Evolutionary conservation across 2,888 invertebrate genomes (phyloP).

Genomic region (Nephrotoma guestfalica): DNA sequence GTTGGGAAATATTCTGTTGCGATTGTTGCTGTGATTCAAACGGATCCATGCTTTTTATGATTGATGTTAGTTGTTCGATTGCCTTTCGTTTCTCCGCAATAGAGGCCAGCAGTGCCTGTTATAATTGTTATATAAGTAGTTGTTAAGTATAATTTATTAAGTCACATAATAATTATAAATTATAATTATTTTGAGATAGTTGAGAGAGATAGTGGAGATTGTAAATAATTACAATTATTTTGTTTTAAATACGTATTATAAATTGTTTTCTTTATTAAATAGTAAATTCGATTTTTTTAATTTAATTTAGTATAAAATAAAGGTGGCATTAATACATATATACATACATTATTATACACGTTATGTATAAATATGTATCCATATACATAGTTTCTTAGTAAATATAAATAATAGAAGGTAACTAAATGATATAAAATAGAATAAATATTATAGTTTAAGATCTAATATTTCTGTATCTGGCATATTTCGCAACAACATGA

Average conservation of each 20-base stretch:
- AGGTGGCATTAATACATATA: not conserved
- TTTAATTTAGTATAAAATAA: not conserved
- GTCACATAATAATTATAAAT: slow-evolving; percentile 2
- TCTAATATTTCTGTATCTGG: slow-evolving; percentile 61
- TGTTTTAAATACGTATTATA: slow-evolving; percentile 6
- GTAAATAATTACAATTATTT: slow-evolving; percentile 2
- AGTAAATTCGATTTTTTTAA: not conserved
- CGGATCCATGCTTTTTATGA: slow-evolving; percentile 63
- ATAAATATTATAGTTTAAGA: not conserved
- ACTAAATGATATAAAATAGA: not conserved
- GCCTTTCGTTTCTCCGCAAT: slow-evolving; percentile 52
- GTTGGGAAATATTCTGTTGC: slow-evolving; percentile 23
- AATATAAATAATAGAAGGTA: not conserved
- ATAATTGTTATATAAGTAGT: slow-evolving; percentile 5
- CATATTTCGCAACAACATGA: slow-evolving; percentile 72
- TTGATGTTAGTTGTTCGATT: slow-evolving; percentile 54
- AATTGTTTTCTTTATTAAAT: slow-evolving; percentile 3
- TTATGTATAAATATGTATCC: not conserved
- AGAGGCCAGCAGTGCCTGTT: slow-evolving; percentile 49
- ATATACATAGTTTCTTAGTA: not conserved
- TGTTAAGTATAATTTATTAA: slow-evolving; percentile 9
- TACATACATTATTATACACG: not conserved
- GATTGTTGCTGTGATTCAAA: slow-evolving; percentile 35
- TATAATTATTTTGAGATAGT: slow-evolving; percentile 2
- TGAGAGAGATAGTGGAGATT: slow-evolving; percentile 3